Evolutionary conservation across 2,888 invertebrate genomes (phyloP).

Genomic region (Aromia moschata): DNA sequence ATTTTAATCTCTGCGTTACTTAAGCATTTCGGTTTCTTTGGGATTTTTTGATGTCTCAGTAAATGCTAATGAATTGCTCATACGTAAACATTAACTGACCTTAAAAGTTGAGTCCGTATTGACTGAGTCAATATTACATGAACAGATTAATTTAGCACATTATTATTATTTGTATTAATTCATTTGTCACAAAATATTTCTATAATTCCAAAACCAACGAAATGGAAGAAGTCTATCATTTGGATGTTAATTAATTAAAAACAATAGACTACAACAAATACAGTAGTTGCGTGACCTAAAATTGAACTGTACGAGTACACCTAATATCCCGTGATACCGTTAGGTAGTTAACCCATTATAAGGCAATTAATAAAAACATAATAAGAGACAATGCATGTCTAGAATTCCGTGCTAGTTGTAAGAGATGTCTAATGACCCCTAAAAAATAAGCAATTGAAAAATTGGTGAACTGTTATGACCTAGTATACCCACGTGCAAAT

Average conservation of each 20-base stretch:
- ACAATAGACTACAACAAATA: too few relatives aligned
- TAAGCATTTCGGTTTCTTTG: too few relatives aligned
- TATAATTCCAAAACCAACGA: too few relatives aligned
- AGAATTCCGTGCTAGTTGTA: background rate
- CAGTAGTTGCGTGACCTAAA: conserved; percentile 11
- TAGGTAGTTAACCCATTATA: conserved; percentile 11
- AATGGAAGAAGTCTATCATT: background rate
- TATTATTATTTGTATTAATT: too few relatives aligned
- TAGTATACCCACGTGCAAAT: too few relatives aligned
- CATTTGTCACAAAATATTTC: too few relatives aligned
- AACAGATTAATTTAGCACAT: too few relatives aligned
- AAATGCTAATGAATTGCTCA: background rate
- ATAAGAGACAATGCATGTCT: background rate
- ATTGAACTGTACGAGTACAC: conserved; percentile 5
- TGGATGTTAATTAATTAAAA: background rate
- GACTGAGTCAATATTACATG: background rate
- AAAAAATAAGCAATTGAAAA: too few relatives aligned
- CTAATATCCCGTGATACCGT: conserved; percentile 9
- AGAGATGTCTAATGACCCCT: too few relatives aligned
- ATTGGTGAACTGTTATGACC: too few relatives aligned
- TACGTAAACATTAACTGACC: background rate
- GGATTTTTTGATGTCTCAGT: too few relatives aligned
- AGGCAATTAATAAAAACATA: conserved; percentile 8
- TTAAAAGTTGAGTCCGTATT: background rate
- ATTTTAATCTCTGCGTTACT: too few relatives aligned